Conservation (phyloP, 2,113 vertebrate species). For the Australoheros scitulus region DNA sequence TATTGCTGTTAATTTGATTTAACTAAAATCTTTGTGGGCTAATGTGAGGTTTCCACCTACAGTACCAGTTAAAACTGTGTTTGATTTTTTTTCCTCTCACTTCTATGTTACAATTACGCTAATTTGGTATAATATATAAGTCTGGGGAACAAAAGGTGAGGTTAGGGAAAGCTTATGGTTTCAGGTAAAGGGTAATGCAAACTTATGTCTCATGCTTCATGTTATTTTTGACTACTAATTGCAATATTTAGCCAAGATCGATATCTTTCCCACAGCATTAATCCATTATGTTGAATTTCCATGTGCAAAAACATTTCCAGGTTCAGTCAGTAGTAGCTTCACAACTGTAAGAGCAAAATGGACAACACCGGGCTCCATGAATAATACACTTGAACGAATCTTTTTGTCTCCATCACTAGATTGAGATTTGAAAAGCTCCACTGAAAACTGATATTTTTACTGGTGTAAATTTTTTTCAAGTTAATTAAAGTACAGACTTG, state of each 20-base stretch:
- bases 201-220: accelerated
- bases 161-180: background rate
- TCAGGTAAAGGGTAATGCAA: background rate
- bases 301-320: too few species aligned
- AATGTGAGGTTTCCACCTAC: background rate
- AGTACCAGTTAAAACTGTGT: too few species aligned
- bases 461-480: too few species aligned
- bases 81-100: background rate
- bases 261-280: background rate
- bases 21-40: background rate
- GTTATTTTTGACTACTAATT: background rate
- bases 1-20: background rate
- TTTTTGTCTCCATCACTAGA: background rate
- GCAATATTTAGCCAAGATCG: background rate
- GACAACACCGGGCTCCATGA: background rate
- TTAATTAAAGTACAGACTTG: too few species aligned
- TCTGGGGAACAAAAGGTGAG: background rate
- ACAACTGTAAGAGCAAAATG: too few species aligned
- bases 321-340: background rate
- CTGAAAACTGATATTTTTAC: background rate
- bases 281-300: background rate
- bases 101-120: too few species aligned
- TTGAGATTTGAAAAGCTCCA: background rate
- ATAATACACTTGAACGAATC: background rate
- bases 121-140: accelerated